These are phyloP conservation scores for Herpetotheres cachinnans DNA, from an alignment of 2,113 vertebrate species.

Conservation along the genomic window DNA sequence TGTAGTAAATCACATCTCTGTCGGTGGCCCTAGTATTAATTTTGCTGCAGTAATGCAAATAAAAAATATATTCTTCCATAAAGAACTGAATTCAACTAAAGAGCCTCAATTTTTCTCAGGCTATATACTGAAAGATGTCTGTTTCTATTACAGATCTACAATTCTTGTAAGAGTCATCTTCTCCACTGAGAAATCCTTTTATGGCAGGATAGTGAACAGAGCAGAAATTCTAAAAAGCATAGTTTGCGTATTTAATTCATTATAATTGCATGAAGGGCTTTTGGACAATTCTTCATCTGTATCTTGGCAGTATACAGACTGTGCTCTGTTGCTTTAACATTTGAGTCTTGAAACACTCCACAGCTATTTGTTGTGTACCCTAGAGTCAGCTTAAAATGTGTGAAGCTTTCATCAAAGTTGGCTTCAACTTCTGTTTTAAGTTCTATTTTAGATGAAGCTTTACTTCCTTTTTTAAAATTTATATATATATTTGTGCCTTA, in stretches of 20 bases:
- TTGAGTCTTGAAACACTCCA: background rate
- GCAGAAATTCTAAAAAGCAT: background rate
- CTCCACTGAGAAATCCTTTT: background rate
- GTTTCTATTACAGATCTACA: background rate
- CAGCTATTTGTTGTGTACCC: background rate
- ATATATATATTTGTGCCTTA: background rate
- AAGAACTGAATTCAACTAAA: background rate
- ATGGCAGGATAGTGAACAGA: background rate
- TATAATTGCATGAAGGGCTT: conserved; percentile 10
- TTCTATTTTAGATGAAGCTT: conserved; percentile 30
- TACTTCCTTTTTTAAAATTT: background rate
- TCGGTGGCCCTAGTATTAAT: background rate
- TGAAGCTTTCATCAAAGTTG: background rate
- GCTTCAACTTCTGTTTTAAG: background rate
- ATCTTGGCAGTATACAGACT: background rate
- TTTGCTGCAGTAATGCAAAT: conserved; percentile 26
- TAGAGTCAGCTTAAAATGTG: background rate
- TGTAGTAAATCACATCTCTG: conserved; percentile 23
- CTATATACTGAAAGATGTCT: background rate
- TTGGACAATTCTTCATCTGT: background rate
- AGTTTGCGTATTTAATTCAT: conserved; percentile 12
- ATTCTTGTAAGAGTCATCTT: background rate
- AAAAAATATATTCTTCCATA: background rate
- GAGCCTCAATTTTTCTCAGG: background rate
- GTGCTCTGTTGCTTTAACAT: background rate